phyloP scores from a whole-genome alignment of 2,888 invertebrate species.

The Microdon myrmicae region DNA sequence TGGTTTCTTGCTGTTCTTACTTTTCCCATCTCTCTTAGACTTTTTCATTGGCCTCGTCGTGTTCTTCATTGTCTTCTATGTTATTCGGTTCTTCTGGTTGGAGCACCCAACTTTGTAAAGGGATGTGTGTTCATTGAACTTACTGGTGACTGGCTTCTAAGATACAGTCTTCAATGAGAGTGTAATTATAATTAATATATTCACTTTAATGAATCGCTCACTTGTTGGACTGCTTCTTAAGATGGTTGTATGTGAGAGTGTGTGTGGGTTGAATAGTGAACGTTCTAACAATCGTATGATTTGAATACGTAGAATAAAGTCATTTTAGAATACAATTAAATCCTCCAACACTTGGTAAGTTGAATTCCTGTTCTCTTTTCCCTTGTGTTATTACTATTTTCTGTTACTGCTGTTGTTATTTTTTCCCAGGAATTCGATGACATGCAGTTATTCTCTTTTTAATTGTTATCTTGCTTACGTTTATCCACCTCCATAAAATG shows the following conservation, averaged over 20 bases:
- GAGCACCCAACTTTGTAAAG: not conserved
- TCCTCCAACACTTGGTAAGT: conserved; percentile 35
- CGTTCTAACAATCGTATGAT: no score
- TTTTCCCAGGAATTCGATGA: no score
- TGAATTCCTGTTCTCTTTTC: not conserved
- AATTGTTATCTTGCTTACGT: conserved; percentile 14
- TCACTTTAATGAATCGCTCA: conserved; percentile 27
- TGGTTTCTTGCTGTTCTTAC: conserved; percentile 12
- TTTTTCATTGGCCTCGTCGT: conserved; percentile 18
- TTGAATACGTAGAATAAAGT: no score
- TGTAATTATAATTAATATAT: conserved; percentile 34
- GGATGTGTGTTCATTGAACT: conserved; percentile 47
- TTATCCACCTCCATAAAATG: conserved; percentile 20
- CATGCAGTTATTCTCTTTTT: no score
- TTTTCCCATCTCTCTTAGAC: no score
- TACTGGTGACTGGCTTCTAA: conserved; percentile 4
- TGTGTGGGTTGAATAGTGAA: no score
- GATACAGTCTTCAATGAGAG: not conserved
- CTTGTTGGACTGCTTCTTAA: not conserved
- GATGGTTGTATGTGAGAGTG: not conserved
- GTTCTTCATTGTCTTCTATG: not conserved
- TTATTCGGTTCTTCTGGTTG: not conserved
- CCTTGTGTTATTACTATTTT: not conserved
- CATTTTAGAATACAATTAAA: conserved; percentile 26
- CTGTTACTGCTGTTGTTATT: conserved; percentile 3